These are phyloP conservation scores for Oasisia sp. DNA, from an alignment of 2,888 invertebrate species.

Conservation along the genomic window DNA sequence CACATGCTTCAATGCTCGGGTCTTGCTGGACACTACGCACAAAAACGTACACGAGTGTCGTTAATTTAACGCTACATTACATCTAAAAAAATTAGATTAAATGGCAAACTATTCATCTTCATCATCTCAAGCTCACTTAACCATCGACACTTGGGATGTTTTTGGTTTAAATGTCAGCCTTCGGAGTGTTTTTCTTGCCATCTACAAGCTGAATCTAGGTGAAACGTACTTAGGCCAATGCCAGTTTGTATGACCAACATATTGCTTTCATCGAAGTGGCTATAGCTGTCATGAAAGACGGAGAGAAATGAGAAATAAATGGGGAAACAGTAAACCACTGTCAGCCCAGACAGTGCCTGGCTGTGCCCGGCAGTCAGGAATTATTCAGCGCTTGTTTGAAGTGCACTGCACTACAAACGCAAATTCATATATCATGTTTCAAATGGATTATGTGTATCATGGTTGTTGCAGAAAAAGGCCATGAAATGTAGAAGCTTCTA, in stretches of 20 bases:
- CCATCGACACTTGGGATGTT: not conserved
- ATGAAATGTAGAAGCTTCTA: not conserved
- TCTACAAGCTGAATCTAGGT: not conserved
- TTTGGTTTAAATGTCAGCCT: not conserved
- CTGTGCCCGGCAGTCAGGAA: not conserved
- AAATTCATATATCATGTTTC: not conserved
- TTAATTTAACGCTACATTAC: not conserved
- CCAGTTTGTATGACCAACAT: not conserved
- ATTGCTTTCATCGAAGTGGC: not conserved
- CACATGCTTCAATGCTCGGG: not conserved
- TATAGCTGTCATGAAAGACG: not conserved
- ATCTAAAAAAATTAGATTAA: not conserved
- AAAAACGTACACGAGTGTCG: not conserved
- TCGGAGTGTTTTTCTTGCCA: not conserved
- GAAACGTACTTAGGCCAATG: not conserved
- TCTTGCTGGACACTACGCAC: not conserved
- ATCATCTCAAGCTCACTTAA: not conserved
- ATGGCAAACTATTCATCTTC: not conserved
- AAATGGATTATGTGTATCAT: not conserved
- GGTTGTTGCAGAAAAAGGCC: not conserved
- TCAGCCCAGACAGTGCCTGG: not conserved
- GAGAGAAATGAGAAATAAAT: not conserved
- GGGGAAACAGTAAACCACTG: not conserved
- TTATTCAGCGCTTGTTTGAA: not conserved
- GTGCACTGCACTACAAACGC: not conserved